Conservation (phyloP, 2,888 invertebrate genomes). For the Rotaria macrura region DNA sequence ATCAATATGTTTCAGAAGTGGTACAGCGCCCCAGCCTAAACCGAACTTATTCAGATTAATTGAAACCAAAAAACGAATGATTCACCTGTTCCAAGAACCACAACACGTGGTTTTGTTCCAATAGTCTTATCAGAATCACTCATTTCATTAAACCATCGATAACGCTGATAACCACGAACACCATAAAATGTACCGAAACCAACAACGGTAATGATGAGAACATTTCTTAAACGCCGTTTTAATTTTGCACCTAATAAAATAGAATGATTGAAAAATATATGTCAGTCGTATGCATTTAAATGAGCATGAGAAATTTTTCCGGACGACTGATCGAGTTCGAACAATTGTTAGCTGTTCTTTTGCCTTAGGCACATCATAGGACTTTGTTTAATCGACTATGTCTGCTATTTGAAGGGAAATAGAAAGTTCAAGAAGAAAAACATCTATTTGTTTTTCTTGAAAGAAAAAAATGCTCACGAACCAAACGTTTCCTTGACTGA, state of each 20-base stretch:
- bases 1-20: conserved; percentile 1
- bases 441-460: too few relatives aligned
- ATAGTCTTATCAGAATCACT: background rate
- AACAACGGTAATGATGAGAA: background rate
- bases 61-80: too few relatives aligned
- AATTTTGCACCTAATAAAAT: background rate
- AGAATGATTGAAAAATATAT: too few relatives aligned
- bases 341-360: too few relatives aligned
- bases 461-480: background rate
- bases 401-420: too few relatives aligned
- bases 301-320: too few relatives aligned
- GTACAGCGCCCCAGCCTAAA: conserved; percentile 6
- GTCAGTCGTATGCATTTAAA: too few relatives aligned
- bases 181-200: background rate
- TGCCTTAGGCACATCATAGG: too few relatives aligned
- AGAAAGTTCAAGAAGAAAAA: too few relatives aligned
- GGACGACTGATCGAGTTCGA: too few relatives aligned
- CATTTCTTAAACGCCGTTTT: background rate
- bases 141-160: conserved; percentile 2
- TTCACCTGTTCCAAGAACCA: background rate
- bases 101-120: background rate
- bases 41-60: too few relatives aligned
- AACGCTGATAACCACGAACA: background rate
- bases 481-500: background rate
- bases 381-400: too few relatives aligned